Evolutionary conservation across 2,888 invertebrate species (phyloP), one percentile per base, ranked within the genome.

Genomic region (Chrysotoxum bicinctum): DNA sequence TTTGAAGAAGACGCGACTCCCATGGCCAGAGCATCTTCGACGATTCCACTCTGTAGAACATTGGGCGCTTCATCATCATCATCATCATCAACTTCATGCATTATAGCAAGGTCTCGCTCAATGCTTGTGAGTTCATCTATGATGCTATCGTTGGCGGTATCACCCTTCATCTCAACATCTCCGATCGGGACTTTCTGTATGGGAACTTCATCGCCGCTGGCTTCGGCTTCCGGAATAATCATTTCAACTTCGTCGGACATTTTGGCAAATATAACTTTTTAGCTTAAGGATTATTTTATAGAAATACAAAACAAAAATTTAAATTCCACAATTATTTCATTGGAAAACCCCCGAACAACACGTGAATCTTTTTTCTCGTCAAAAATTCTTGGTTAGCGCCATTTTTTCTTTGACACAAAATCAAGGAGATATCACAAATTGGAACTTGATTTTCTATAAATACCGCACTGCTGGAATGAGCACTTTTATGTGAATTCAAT

Each of bases 51-150:
- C 19, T 77, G 74, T 0, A 43, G 56, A 0, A 32, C 21, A 10
- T 45, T 37, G 6, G 26, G 32, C 4, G 8, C 10, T 19, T 54
- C 72, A n/a, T 79, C 75, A 9, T 78, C 86, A 12, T 54, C 72
- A n/a, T 79, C 75, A 9, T 78, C 86, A 12, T 87, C 88, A 5
- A 85, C 85, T 35, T 89, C 89, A 82, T 91, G 91, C 89, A 91
- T 89, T 88, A 90, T 90, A 0, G 91, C 91, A 23, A 91, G 91
- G 86, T 91, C 91, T n/a, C 90, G 89, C 66, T 91, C 91, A 74
- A 91, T 87, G 50, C 89, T 90, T 32, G 88, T 89, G 45, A 91
- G 73, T 76, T 91, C 91, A 78, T 91, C 90, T 7, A 90, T 37
- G 1, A 81, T 9, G 43, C 68, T 73, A 1, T 77, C 81, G 1